Conservation (phyloP, 2,888 invertebrate species). For the Drosophila neoperkinsi region DNA sequence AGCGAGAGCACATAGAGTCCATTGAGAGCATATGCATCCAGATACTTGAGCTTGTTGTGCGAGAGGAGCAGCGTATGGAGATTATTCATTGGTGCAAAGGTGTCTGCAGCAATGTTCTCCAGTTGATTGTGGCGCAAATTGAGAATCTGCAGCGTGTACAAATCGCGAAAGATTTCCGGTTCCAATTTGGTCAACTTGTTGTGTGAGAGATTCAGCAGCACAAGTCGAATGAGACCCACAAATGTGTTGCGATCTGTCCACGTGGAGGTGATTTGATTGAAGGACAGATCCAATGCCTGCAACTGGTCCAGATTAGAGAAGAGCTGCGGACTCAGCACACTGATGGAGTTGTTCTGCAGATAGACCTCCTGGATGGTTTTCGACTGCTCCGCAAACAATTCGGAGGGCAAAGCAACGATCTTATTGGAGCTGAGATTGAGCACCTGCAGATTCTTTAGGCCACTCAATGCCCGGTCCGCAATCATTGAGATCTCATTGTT, state of each 20-base stretch:
- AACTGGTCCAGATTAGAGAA: conserved; percentile 94
- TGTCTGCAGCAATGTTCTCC: conserved; percentile 93
- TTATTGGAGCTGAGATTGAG: conserved; percentile 96
- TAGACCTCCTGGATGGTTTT: conserved; percentile 94
- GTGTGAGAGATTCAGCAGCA: conserved; percentile 93
- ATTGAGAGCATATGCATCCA: conserved; percentile 94
- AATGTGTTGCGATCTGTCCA: conserved; percentile 95
- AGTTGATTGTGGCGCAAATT: conserved; percentile 94
- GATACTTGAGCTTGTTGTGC: conserved; percentile 93
- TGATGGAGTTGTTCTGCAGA: conserved; percentile 95
- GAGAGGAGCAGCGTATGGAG: conserved; percentile 94
- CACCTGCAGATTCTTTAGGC: conserved; percentile 92
- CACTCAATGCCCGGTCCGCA: conserved; percentile 92
- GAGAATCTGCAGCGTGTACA: conserved; percentile 94
- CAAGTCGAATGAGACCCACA: conserved; percentile 94
- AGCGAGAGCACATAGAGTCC: conserved; percentile 94
- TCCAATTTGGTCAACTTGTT: conserved; percentile 93
- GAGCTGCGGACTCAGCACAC: conserved; percentile 92
- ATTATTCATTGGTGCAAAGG: conserved; percentile 96
- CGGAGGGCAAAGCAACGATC: conserved; percentile 94
- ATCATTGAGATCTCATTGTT: conserved; percentile 96
- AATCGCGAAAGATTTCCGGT: conserved; percentile 92
- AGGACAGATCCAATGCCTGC: conserved; percentile 92
- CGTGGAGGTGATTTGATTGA: conserved; percentile 93
- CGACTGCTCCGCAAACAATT: conserved; percentile 92